Evolutionary conservation across 2,888 invertebrate genomes (phyloP).

Genomic region (Ophion obscuratus): DNA sequence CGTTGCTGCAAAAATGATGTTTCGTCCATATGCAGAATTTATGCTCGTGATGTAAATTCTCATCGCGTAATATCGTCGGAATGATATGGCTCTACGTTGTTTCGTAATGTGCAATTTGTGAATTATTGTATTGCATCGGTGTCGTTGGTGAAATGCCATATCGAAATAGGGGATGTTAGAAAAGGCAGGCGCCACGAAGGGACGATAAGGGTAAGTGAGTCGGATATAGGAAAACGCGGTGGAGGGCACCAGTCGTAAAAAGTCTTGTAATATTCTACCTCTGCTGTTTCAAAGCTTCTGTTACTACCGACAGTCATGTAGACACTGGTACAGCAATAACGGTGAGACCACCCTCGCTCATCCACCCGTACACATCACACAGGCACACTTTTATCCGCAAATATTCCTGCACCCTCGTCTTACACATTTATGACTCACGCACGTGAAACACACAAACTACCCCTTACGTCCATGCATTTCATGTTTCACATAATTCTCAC

Average conservation of each 20-base stretch:
- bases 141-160: background rate
- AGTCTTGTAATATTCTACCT: conserved; percentile 52
- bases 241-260: conserved; percentile 46
- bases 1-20: background rate
- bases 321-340: conserved; percentile 56
- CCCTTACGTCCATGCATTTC: conserved; percentile 3
- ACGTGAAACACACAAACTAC: conserved; percentile 4
- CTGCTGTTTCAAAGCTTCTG: conserved; percentile 54
- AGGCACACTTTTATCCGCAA: background rate
- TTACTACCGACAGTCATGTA: conserved; percentile 35
- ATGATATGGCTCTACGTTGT: background rate
- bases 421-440: conserved; percentile 1
- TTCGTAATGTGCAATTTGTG: conserved; percentile 15
- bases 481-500: conserved; percentile 37
- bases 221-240: conserved; percentile 43
- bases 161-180: conserved; percentile 10
- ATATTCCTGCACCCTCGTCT: background rate
- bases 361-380: conserved; percentile 22
- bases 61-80: background rate
- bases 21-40: background rate
- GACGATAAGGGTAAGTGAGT: conserved; percentile 21
- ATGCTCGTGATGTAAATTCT: background rate
- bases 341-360: conserved; percentile 24
- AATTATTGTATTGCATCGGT: conserved; percentile 4
- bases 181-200: background rate